These are phyloP conservation scores for Thymelicus acteon DNA, from an alignment of 2,888 invertebrate species.

Conservation along the genomic window DNA sequence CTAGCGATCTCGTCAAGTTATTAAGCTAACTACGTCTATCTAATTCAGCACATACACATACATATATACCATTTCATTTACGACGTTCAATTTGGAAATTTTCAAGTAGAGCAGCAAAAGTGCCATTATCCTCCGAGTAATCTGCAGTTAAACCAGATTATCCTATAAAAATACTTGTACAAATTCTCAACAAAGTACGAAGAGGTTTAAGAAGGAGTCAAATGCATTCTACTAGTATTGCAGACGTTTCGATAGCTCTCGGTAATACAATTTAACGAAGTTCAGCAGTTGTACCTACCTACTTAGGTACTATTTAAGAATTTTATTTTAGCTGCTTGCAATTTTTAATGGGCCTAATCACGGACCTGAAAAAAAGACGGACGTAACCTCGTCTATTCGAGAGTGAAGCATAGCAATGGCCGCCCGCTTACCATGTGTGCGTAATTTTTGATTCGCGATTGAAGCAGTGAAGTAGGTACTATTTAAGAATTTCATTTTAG, in stretches of 20 bases:
- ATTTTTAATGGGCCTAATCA: no score
- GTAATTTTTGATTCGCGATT: no score
- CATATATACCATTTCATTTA: neutral
- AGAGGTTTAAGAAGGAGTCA: constrained; percentile 9
- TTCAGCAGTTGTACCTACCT: no score
- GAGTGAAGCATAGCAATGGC: no score
- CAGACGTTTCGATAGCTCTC: neutral
- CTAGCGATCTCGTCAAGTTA: no score
- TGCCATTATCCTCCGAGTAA: constrained; percentile 30
- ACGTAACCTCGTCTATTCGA: no score
- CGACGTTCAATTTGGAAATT: constrained; percentile 26
- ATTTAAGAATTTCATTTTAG: no score
- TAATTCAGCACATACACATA: neutral
- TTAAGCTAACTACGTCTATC: neutral
- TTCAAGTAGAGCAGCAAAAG: constrained; percentile 21
- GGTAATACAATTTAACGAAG: neutral
- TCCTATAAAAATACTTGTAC: constrained; percentile 18
- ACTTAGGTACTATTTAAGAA: no score
- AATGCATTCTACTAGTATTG: constrained; percentile 17
- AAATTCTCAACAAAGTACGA: constrained; percentile 14
- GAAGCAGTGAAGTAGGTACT: no score
- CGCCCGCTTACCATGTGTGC: no score
- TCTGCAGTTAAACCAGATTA: constrained; percentile 35
- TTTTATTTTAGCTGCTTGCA: no score
- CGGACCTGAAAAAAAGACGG: no score